Conservation (phyloP, 2,888 invertebrate species). For the Seladonia tumulorum region DNA sequence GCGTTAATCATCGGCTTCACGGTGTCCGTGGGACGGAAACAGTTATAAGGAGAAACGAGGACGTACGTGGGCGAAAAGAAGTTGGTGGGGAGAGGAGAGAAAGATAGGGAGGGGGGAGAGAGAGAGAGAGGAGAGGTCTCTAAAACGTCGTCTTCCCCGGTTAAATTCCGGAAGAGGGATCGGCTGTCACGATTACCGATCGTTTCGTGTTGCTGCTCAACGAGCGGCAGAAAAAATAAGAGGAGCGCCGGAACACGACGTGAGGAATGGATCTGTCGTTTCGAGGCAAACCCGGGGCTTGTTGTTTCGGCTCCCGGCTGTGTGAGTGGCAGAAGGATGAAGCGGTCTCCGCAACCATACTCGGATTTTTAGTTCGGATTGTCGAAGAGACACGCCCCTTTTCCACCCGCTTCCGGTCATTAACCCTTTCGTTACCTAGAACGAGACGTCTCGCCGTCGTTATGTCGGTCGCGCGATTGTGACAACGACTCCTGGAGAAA, state of each 20-base stretch:
- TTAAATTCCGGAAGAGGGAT: conserved; percentile 69
- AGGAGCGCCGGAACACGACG: conserved; percentile 41
- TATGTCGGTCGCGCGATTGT: not conserved
- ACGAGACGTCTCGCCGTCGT: not conserved
- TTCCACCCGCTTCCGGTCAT: not conserved
- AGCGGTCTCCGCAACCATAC: conserved; percentile 9
- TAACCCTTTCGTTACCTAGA: not conserved
- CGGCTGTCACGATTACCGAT: conserved; percentile 73
- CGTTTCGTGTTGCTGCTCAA: conserved; percentile 57
- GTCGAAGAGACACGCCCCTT: not conserved
- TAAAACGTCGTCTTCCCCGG: conserved; percentile 65
- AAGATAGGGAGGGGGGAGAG: not conserved
- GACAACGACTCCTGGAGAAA: not conserved
- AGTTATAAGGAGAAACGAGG: conserved; percentile 10
- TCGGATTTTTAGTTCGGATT: conserved; percentile 35
- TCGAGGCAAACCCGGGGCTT: conserved; percentile 48
- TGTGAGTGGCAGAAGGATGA: conserved; percentile 50
- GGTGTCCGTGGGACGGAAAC: conserved; percentile 7
- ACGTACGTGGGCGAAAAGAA: conserved; percentile 31
- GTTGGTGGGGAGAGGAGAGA: not conserved
- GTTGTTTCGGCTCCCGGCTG: conserved; percentile 50
- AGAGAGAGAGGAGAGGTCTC: not conserved
- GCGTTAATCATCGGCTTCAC: conserved; percentile 66
- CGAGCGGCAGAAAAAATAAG: conserved; percentile 64
- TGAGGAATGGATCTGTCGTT: conserved; percentile 71